Percentiles rank a stretch among this genome's conserved stretches.
Conservation (phyloP, 2,113 vertebrate genomes). For the Azemiops feae region DNA sequence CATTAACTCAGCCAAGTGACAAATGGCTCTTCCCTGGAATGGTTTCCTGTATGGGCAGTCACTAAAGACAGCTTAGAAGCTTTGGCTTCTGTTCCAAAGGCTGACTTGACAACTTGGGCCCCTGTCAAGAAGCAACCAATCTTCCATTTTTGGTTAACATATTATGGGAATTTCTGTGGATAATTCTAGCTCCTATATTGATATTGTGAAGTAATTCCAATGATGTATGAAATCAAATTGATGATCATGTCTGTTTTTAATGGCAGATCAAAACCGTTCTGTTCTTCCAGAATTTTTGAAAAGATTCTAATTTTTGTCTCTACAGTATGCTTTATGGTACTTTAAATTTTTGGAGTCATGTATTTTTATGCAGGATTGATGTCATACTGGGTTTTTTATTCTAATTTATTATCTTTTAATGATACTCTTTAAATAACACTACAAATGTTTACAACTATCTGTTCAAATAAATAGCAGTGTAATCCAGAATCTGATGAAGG, state of each 20-base stretch:
- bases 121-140: neutral
- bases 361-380: neutral
- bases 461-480: neutral
- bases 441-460: neutral
- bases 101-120: accelerated
- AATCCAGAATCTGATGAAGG: neutral
- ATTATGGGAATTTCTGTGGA: neutral
- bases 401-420: neutral
- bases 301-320: neutral
- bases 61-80: neutral
- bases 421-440: neutral
- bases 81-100: conserved; percentile 4
- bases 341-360: neutral
- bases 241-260: neutral
- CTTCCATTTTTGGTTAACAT: conserved; percentile 3
- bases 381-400: neutral
- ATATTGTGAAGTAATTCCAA: neutral
- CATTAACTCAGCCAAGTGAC: neutral
- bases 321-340: neutral
- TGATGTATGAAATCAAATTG: neutral
- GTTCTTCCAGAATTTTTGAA: neutral
- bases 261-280: neutral
- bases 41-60: neutral
- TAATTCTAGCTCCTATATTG: neutral
- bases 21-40: neutral